Base-by-base conservation (phyloP, 2,888 invertebrate genomes). In the Ferdinandea cuprea region DNA sequence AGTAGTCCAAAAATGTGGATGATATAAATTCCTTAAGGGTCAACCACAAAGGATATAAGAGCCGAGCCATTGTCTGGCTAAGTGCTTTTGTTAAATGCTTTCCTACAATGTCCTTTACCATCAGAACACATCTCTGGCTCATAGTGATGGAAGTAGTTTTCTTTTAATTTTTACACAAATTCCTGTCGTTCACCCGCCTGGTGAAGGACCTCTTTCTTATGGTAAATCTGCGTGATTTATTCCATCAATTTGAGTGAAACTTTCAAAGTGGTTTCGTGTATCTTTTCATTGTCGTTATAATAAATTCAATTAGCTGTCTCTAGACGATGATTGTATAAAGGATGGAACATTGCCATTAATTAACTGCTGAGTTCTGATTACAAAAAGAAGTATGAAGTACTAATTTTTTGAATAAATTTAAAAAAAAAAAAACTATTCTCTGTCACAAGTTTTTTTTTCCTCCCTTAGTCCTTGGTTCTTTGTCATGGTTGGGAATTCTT, bases 301-400 rank as follows among this genome's bases (percentile, higher is more conserved):
- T 83, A 73, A 83, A 83, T 83, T 78, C 83, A 78, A 83, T 83
- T 83, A 83, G 72, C 68, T 52, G 44, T 73, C 59, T 30, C 42
- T 44, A n/a, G 56, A 21, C 37, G 50, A 11, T 48, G 71, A 63
- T 58, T 50, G 58, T n/a, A 46, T 30, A 76, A 58, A 58, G 58
- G 58, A 35, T 32, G 15, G 56, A 65, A 28, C 40, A 30, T 42
- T 74, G 68, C 42, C 63, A 76, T 81, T 76, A 81, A 81, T 76
- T 81, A 76, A 81, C 76, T 71, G 71, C 71, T 81, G 71, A 77
- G 54, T 66, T 19, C 32, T 54, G 54, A 40, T 32, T 28, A 15
- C 2, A 17, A 6, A 25, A 6, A 15, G 19, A 19, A n/a, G 5
- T 15, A 7, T 7, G 15, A 19, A 13, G 37, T n/a, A 7, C 25